Evolutionary conservation across 2,888 invertebrate species (phyloP).

Genomic region (Lottia gigantea): DNA sequence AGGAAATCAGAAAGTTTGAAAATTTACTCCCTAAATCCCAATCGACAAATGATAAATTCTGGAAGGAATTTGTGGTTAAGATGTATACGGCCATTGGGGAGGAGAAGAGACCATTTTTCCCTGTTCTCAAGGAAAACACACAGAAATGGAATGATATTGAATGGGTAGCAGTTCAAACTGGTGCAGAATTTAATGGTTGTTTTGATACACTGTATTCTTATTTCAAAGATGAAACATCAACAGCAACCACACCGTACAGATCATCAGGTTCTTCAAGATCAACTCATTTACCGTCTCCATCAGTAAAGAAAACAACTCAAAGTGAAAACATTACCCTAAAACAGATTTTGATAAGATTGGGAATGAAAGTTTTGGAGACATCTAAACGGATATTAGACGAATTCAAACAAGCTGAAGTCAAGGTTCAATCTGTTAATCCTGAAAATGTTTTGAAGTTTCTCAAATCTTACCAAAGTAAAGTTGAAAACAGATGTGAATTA

Average conservation of each 20-base stretch:
- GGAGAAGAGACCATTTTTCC: not conserved
- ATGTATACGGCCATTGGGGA: not conserved
- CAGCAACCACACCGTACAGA: not conserved
- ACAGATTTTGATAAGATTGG: conserved; percentile 17
- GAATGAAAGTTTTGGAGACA: conserved; percentile 26
- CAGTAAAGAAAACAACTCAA: too few species aligned
- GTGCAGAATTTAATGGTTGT: not conserved
- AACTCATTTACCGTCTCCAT: too few species aligned
- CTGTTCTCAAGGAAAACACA: not conserved
- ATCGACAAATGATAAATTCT: not conserved
- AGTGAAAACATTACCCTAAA: not conserved
- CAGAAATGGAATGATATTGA: not conserved
- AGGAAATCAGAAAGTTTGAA: not conserved
- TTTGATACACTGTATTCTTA: not conserved
- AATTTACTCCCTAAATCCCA: not conserved
- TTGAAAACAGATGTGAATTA: conserved; percentile 15
- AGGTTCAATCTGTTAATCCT: conserved; percentile 22
- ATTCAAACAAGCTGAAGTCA: conserved; percentile 14
- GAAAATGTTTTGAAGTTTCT: conserved; percentile 23
- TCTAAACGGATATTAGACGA: conserved; percentile 16
- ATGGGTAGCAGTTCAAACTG: not conserved
- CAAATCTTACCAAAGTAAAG: conserved; percentile 15
- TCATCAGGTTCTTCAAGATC: not conserved
- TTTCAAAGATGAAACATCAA: not conserved
- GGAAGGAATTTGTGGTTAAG: not conserved